Conservation (phyloP, 2,888 invertebrate species). For the Boloria selene region DNA sequence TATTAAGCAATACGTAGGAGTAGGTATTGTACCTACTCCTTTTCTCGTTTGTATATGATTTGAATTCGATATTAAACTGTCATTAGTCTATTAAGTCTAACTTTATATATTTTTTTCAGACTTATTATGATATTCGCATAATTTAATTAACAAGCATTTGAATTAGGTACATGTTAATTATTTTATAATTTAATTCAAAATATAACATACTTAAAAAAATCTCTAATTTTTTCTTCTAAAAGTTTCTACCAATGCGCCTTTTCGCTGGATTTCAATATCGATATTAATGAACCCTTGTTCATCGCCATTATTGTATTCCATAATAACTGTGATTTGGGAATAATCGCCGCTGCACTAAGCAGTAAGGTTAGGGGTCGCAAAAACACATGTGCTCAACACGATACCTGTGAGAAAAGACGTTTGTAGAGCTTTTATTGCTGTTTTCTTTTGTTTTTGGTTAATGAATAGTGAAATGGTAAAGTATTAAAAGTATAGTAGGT, state of each 20-base stretch:
- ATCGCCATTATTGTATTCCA: slow-evolving; percentile 59
- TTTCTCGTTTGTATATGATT: too few relatives aligned
- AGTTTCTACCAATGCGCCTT: not conserved
- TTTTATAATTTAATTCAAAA: too few relatives aligned
- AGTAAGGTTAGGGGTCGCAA: slow-evolving; percentile 53
- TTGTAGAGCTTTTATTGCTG: slow-evolving; percentile 42
- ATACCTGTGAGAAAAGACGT: slow-evolving; percentile 79
- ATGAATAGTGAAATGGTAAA: slow-evolving; percentile 1
- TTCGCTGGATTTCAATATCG: slow-evolving; percentile 7
- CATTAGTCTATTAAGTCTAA: too few relatives aligned
- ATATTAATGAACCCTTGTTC: slow-evolving; percentile 50
- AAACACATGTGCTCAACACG: slow-evolving; percentile 60
- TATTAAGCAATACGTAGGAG: too few relatives aligned
- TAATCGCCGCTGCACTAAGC: slow-evolving; percentile 66
- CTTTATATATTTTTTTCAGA: too few relatives aligned
- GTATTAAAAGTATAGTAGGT: not conserved
- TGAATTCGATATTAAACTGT: too few relatives aligned
- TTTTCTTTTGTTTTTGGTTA: slow-evolving; percentile 30
- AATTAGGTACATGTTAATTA: too few relatives aligned
- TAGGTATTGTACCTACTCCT: too few relatives aligned
- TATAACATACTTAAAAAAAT: too few relatives aligned
- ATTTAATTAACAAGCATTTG: too few relatives aligned
- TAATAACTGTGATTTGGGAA: slow-evolving; percentile 77
- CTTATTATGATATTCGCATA: too few relatives aligned
- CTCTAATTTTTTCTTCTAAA: not conserved